Percentiles rank a stretch among this genome's conserved stretches.
These are phyloP conservation scores for Enteromius radiatus DNA, from an alignment of 2,797 vertebrate species.

Conservation along the genomic window DNA sequence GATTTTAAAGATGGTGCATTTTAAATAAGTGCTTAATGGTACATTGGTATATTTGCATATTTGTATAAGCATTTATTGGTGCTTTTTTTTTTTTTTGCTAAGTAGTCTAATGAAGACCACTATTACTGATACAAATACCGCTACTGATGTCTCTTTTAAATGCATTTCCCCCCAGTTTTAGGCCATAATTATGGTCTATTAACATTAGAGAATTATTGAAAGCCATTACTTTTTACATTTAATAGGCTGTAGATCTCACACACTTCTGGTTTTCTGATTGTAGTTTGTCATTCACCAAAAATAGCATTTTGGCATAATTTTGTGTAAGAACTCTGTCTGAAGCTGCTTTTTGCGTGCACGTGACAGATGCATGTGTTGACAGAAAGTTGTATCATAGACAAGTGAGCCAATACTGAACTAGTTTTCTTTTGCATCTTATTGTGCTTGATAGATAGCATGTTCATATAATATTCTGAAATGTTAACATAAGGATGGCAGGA, in stretches of 20 bases:
- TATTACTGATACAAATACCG: not conserved
- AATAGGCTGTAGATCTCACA: not conserved
- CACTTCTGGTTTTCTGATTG: not conserved
- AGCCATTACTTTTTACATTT: not conserved
- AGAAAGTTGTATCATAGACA: not conserved
- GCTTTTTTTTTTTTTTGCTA: not conserved
- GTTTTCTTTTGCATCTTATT: not conserved
- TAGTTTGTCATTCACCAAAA: not conserved
- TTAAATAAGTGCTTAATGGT: too few species aligned
- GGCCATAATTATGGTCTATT: not conserved
- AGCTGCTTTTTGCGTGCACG: not conserved
- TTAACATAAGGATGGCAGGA: not conserved
- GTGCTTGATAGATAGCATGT: too few species aligned
- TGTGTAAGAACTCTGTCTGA: not conserved
- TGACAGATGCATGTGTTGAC: not conserved
- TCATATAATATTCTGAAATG: not conserved
- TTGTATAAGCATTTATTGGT: too few species aligned
- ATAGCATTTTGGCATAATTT: not conserved
- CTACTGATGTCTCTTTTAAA: not conserved
- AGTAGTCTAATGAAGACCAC: not conserved
- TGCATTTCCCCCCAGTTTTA: not conserved
- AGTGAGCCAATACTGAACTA: not conserved
- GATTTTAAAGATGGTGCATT: too few species aligned
- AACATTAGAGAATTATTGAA: not conserved
- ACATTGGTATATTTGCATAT: too few species aligned